Base-by-base conservation (phyloP, 2,797 vertebrate genomes). In the Xenopus petersii region DNA sequence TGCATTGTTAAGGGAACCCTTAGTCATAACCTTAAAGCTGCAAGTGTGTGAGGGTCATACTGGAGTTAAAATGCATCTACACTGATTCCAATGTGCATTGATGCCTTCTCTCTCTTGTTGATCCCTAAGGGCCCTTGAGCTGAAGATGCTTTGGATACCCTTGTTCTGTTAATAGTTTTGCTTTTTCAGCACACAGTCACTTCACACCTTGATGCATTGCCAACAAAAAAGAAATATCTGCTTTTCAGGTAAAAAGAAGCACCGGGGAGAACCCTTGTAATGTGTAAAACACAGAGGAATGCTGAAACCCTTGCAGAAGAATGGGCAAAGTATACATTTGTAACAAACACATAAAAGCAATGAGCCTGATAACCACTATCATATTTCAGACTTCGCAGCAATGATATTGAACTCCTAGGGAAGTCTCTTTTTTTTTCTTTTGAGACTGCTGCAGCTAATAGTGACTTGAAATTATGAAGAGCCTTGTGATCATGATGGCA, bases 391-490 rank as follows among this genome's bases (percentile, higher is more conserved):
- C 48, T 24, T 63, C 61, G 5, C 65, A n/a, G 56, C 17, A 30
- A 11, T 10, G 26, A 42, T 2, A 17, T 16, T 21, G 24, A 11
- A 21, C 59, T 59, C n/a, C 1, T 11, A 33, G 49, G 33, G n/a
- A 36, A 70, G 67, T 49, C 64, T 15, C 12, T 30, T 56, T 21
- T 21, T 21, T 2, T 17, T 59, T 67, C 49, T 55, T 56, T 3
- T 13, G 26, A 70, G 67, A 33, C n/a, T 33, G 24, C 56, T 13
- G 21, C 64, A 46, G 66, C 65, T 64, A 12, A 24, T 33, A 56
- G 26, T 64, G 76, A 65, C 61, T 59, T 26, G 69, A 70, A 78
- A 16, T 78, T 33, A 78, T 78, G 60, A 54, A 64, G 24, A 61
- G 15, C 24, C 46, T 61, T 46, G 67, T 51, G 24, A 42, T 74